Evolutionary conservation across 2,888 invertebrate species (phyloP), one percentile per base, ranked within the genome.

Genomic region (Chymomyza amoena): DNA sequence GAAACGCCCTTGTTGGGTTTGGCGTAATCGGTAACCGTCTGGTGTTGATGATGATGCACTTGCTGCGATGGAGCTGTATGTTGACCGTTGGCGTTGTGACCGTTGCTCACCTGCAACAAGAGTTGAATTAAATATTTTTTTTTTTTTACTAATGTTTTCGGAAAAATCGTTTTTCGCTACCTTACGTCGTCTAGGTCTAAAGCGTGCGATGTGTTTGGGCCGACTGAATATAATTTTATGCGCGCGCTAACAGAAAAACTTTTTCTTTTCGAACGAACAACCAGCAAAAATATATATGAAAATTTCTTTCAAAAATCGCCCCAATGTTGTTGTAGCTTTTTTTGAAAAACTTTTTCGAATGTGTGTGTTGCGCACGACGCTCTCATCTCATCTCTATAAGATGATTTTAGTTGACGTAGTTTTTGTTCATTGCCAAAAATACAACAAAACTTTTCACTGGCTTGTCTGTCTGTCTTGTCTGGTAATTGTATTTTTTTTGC

Each of bases 1-100:
- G 92, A 91, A 54, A 91, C 93, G 50, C 94, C 94, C 90, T 94
- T 93, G 90, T 93, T 94, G 63, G 94, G 94, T 87, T 94, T 94
- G 78, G 95, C 95, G 95, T 95, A 95, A 87, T 95, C 95, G 78
- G 94, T 94, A 76, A 95, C 94, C 81, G 94, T 94, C 84, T 94
- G 94, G 78, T 93, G 93, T 84, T 94, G 94, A 82, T 94, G 94
- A 70, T 90, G 87, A 10, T 79, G 79, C 25, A 70, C 69, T 50
- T 75, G 75, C 15, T 75, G 75, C 59, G 76, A 32, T 71, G 68
- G 57, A 66, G 71, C 57, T 72, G 36, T 66, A 1, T 73, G 73
- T 61, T 59, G 68, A 52, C 69, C 69, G 65, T 75, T 64, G 20
- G 72, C 71, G 57, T 51, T 61, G 65, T 56, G 36, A 13, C 93